Conservation (phyloP, 2,113 vertebrate genomes). For the Sinosuthora webbiana region DNA sequence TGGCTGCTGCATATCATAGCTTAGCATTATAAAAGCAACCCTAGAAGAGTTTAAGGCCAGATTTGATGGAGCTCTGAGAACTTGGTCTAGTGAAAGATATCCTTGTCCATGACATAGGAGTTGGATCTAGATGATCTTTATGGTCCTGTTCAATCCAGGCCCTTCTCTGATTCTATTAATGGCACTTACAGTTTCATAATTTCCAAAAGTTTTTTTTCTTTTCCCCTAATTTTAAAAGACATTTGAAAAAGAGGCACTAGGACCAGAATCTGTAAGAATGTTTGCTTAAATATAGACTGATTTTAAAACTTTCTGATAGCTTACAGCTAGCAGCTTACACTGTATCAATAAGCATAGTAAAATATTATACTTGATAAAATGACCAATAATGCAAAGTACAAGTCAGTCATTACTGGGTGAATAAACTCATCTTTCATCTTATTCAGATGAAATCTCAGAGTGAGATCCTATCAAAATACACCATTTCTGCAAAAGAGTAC, state of each 20-base stretch:
- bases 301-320: not conserved
- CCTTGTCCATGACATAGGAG: not conserved
- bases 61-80: not conserved
- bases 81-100: not conserved
- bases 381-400: not conserved
- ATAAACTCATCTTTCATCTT: not conserved
- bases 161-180: not conserved
- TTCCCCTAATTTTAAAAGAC: not conserved
- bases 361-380: not conserved
- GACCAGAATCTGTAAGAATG: not conserved
- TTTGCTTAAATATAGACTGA: not conserved
- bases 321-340: not conserved
- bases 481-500: not conserved
- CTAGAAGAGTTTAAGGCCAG: not conserved
- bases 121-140: not conserved
- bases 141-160: not conserved
- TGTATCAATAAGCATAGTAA: not conserved
- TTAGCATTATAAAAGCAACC: not conserved
- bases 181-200: not conserved
- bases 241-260: not conserved
- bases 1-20: not conserved
- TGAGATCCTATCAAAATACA: not conserved
- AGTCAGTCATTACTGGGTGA: not conserved
- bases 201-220: not conserved
- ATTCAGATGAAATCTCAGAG: not conserved